Evolutionary conservation across 2,797 vertebrate species (phyloP), one percentile per base, ranked within the genome.

Genomic region (Denticeps clupeoides): DNA sequence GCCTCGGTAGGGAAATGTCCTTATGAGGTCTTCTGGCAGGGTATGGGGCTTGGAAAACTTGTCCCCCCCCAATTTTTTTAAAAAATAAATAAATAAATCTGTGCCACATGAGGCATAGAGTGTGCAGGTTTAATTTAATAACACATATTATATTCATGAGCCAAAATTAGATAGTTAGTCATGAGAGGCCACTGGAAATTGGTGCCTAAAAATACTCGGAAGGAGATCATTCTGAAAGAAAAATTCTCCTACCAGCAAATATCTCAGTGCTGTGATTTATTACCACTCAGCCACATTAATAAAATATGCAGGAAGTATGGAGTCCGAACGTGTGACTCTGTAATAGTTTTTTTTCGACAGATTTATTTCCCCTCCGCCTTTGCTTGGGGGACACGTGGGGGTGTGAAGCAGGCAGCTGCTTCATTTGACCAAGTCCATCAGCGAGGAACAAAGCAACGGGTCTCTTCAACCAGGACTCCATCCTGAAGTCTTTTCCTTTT

Each of bases 201-300:
- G n/a, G n/a, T n/a, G n/a, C n/a, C n/a, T n/a, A n/a, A n/a, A n/a
- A n/a, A n/a, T n/a, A n/a, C n/a, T n/a, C n/a, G n/a, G n/a, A n/a
- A n/a, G n/a, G n/a, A n/a, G n/a, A n/a, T n/a, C 35, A 38, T 38
- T 38, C 38, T 38, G 19, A 11, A 8, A 38, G 16, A 38, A 21
- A 38, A 18, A 38, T 21, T 38, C 16, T 10, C 35, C 35, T 35
- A 38, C 16, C 35, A 21, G 35, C 16, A 21, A 21, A 35, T 11
- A 10, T 16, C 16, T 9, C 16, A 10, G n/a, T n/a, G 59, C 60
- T 67, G 64, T 73, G 29, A 75, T 67, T 70, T 21, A 67, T 71
- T 47, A 60, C 24, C 12, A 2, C 31, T 7, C 28, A 60, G 58
- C 59, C 33, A n/a, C 53, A 70, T 70, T 54, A 72, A 77, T 73